Base-by-base conservation (phyloP, 2,113 vertebrate genomes). In the Sander vitreus region DNA sequence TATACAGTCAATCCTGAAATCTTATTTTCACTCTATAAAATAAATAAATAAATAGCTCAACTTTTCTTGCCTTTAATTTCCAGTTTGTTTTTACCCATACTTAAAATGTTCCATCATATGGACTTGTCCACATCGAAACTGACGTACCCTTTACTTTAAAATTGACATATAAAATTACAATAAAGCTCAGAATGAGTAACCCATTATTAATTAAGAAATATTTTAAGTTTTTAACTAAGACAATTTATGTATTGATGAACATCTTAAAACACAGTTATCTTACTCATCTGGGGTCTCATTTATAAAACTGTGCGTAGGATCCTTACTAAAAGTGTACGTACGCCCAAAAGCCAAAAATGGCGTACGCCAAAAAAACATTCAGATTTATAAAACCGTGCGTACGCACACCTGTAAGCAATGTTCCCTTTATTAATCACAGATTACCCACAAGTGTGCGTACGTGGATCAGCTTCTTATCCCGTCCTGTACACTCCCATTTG, bases 1-100 rank as follows among this genome's bases (percentile, higher is more conserved):
- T 43, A 36, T 21, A 65, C 69, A 84, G 50, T 74, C 48, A 36
- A 63, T 39, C 39, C 13, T 59, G 13, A 57, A 78, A 57, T 65
- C 18, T 55, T 58, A n/a, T 67, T 72, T 78, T 45, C 36, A 25
- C 45, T 54, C 1, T 7, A 21, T 78, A 15, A 57, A 60, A 63
- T 18, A 67, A 60, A 51, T 19, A 48, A 71, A 66, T 78, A 59
- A 48, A 21, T 27, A 48, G 13, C 33, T 36, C 3, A 21, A 36
- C 2, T 45, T 55, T 1, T 39, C 15, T 25, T 23, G 33, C n/a
- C 5, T 47, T 33, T 23, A 5, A 27, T 33, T 25, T 15, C 5
- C 21, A 21, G 21, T 25, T 60, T 62, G 11, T 80, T 65, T 66
- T 5, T 25, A 19, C n/a, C 8, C 7, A 36, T n/a, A 65, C 16